Percentiles rank a stretch among this genome's conserved stretches.
phyloP scores from a whole-genome alignment of 2,113 vertebrate species.

The Coracopsis vasa region DNA sequence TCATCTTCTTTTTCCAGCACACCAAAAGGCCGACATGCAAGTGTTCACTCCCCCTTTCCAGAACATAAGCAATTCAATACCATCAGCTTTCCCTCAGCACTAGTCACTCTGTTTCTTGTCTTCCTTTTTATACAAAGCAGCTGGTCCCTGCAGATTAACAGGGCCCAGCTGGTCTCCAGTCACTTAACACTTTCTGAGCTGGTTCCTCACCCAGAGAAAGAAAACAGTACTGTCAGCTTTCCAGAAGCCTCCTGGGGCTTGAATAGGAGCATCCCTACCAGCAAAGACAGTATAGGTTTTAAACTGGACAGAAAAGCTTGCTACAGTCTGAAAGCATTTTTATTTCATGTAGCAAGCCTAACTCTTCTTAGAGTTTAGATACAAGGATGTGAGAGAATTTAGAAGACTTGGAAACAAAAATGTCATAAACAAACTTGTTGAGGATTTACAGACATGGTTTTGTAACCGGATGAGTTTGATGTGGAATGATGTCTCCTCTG shows the following conservation, averaged over 20 bases:
- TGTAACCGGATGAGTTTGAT: background rate
- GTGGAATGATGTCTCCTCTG: background rate
- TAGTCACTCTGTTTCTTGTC: constrained; percentile 49
- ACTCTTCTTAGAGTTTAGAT: background rate
- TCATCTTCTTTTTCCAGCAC: constrained; percentile 28
- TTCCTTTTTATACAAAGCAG: constrained; percentile 64
- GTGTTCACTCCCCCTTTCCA: background rate
- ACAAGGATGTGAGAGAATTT: background rate
- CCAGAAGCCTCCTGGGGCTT: background rate
- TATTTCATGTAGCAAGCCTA: background rate
- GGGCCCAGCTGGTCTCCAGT: constrained; percentile 54
- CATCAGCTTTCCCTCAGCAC: constrained; percentile 16
- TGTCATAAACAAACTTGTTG: background rate
- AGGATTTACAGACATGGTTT: background rate
- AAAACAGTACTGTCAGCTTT: background rate
- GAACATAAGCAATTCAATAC: constrained; percentile 43
- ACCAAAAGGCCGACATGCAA: background rate
- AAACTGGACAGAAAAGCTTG: background rate
- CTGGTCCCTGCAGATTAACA: constrained; percentile 66
- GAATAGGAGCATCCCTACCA: background rate
- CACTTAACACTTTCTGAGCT: constrained; percentile 62
- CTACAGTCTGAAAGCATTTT: background rate
- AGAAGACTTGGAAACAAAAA: background rate
- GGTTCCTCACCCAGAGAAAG: background rate
- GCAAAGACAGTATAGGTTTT: background rate